Percentiles rank a stretch among this genome's conserved stretches.
Evolutionary conservation across 2,113 vertebrate species (phyloP).

Genomic region (Smithornis capensis): DNA sequence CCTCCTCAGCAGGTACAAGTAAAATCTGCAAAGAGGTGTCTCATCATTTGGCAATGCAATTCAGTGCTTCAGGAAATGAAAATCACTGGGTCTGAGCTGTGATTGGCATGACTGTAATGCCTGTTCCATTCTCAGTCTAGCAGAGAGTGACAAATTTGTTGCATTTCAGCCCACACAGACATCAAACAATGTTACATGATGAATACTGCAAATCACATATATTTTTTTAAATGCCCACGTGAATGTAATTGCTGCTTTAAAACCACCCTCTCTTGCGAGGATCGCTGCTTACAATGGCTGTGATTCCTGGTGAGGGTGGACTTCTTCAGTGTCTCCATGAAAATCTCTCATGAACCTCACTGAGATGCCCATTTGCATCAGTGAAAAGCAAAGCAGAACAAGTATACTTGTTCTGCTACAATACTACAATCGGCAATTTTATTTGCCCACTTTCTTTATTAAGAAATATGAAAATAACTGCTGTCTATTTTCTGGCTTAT

Average conservation of each 20-base stretch:
- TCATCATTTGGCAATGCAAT: background rate
- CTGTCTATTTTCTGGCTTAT: background rate
- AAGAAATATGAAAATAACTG: background rate
- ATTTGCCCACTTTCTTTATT: background rate
- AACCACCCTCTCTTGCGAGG: background rate
- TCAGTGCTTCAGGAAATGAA: background rate
- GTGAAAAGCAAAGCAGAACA: background rate
- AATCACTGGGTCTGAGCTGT: background rate
- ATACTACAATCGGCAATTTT: background rate
- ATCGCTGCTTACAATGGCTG: background rate
- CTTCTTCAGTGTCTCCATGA: background rate
- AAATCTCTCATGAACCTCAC: background rate
- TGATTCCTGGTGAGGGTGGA: background rate
- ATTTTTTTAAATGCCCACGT: background rate
- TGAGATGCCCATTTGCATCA: background rate
- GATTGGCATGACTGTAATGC: conserved; percentile 15
- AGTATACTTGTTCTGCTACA: background rate
- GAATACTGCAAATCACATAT: conserved; percentile 5
- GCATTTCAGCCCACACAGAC: conserved; percentile 21
- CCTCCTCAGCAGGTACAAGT: conserved; percentile 15
- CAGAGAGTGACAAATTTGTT: conserved; percentile 29
- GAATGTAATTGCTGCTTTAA: conserved; percentile 11
- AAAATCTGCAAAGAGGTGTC: background rate
- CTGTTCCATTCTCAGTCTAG: conserved; percentile 26
- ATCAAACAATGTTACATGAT: conserved; percentile 20